Base-by-base conservation (phyloP, 2,888 invertebrate species). In the Stenoptilia bipunctidactyla region DNA sequence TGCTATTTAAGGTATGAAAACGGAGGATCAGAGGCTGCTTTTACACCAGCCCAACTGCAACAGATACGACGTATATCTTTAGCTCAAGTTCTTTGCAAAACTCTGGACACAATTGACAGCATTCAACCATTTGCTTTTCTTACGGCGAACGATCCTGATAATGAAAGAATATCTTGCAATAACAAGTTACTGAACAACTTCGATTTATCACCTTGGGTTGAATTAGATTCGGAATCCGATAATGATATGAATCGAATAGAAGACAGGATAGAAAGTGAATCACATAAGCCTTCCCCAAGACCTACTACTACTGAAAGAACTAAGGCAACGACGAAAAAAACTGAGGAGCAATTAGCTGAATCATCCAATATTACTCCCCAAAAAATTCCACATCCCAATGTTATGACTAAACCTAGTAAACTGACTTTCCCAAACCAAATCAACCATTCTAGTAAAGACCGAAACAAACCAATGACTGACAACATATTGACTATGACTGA, bases 1-100 rank as follows among this genome's bases (percentile, higher is more conserved):
- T n/a, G n/a, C n/a, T n/a, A n/a, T 61, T 64, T 34, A 51, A 85
- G 88, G 86, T 93, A 92, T 56, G 95, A 95, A 68, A 94, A 94
- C 60, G 87, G 88, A 1, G 88, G 87, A 2, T 86, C 89, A 34
- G 90, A 90, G 44, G 91, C 87, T 15, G 90, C 91, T 1, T 92
- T 94, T 55, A 92, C 91, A 0, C 88, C 89, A 1, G 88, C 89
- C 0, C 94, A 94, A 60, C 66, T 94, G 2, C 89, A 90, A 49
- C 90, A 92, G 50, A 86, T 94, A 34, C 79, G 92, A 25, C 84
- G 88, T 38, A 86, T 90, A 12, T 90, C 90, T 0, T 73, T 94
- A 34, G 88, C 93, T 0, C 90, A 93, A 58, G 85, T 94, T 1
- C 71, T 92, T 5, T 92, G 92, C 56, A 84, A 87, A 37, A 90